Evolutionary conservation across 2,888 invertebrate genomes (phyloP).

Genomic region (Troides helena): DNA sequence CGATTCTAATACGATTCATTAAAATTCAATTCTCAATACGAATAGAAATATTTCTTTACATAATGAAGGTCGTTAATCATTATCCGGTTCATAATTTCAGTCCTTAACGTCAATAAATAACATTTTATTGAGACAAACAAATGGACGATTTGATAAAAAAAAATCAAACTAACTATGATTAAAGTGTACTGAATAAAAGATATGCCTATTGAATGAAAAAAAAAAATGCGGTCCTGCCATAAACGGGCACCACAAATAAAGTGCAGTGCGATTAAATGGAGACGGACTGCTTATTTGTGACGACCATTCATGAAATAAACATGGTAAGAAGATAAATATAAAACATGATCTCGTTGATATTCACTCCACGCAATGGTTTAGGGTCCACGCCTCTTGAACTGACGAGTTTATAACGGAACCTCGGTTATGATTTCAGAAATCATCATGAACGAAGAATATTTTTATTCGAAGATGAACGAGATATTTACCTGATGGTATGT

Average conservation of each 20-base stretch:
- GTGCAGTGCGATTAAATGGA: slow-evolving; percentile 10
- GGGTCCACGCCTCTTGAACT: background rate
- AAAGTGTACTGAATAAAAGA: slow-evolving; percentile 9
- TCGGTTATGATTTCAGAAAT: background rate
- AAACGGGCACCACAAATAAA: slow-evolving; percentile 17
- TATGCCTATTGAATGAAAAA: background rate
- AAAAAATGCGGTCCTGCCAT: slow-evolving; percentile 12
- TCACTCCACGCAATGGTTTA: background rate
- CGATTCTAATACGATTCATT: background rate
- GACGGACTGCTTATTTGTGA: slow-evolving; percentile 4
- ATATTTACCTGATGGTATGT: too few relatives aligned
- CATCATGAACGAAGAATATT: background rate
- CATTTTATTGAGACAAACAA: slow-evolving; percentile 8
- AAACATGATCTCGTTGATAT: background rate
- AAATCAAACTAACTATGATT: slow-evolving; percentile 2
- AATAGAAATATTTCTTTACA: background rate
- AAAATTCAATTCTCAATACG: slow-evolving; percentile 6
- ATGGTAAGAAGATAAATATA: slow-evolving; percentile 3
- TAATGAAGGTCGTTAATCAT: background rate
- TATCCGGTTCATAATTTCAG: slow-evolving; percentile 1
- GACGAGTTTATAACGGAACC: background rate
- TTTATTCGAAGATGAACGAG: too few relatives aligned
- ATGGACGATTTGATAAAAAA: slow-evolving; percentile 10
- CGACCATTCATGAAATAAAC: slow-evolving; percentile 7
- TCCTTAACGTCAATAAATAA: slow-evolving; percentile 2